phyloP scores from a whole-genome alignment of 2,797 vertebrate genomes.

The Smutsia temminckii region DNA sequence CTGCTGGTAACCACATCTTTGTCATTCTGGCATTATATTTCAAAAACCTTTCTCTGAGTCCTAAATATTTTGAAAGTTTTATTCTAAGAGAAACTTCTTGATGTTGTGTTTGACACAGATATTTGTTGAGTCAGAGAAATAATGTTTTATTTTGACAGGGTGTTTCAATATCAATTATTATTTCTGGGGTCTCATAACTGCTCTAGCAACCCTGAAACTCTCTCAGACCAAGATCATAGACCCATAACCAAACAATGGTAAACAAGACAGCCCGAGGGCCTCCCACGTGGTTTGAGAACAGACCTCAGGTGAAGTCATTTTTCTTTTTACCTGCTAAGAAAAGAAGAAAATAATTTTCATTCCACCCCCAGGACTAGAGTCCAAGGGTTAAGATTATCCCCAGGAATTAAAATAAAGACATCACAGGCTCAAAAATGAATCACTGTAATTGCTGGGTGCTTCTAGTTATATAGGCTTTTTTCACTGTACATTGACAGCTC shows the following conservation, averaged over 20 bases:
- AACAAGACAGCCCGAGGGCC: neutral
- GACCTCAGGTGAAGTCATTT: constrained; percentile 14
- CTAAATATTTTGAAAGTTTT: neutral
- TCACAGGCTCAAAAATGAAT: neutral
- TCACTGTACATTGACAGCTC: neutral
- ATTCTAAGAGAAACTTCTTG: neutral
- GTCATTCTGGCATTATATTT: neutral
- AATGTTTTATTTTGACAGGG: neutral
- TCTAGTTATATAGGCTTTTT: neutral
- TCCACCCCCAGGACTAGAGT: neutral
- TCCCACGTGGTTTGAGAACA: neutral
- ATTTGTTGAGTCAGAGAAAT: constrained; percentile 15
- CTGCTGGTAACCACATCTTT: neutral
- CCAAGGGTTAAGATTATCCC: neutral
- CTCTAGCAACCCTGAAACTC: neutral
- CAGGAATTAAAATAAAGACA: constrained; percentile 28
- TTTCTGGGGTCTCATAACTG: constrained; percentile 20
- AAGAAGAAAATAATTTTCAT: neutral
- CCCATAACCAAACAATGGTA: neutral
- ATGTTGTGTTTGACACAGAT: neutral
- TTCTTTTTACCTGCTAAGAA: neutral
- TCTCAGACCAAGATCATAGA: neutral
- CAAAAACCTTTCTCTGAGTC: neutral
- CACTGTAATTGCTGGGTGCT: neutral
- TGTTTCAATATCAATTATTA: constrained; percentile 49